phyloP scores from a whole-genome alignment of 30 jellyfish, hydroid and myxozoan species.

The Aurelia aurita region DNA sequence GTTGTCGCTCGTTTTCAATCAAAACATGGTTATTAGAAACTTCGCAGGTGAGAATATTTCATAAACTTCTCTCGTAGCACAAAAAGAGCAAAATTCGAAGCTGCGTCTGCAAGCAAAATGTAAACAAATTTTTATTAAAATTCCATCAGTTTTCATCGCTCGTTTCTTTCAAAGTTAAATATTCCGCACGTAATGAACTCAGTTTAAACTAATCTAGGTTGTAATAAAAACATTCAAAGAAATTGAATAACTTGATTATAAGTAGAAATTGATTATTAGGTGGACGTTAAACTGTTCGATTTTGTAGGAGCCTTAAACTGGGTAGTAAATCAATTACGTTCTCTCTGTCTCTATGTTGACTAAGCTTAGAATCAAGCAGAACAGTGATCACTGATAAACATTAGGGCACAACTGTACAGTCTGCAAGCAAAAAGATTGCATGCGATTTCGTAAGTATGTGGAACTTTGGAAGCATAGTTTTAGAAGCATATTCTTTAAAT shows the following conservation, averaged over 20 bases:
- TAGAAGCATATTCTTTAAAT: too few relatives aligned
- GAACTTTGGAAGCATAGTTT: too few relatives aligned
- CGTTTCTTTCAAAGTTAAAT: background rate
- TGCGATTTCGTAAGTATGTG: too few relatives aligned
- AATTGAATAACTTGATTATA: background rate
- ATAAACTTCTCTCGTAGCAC: background rate
- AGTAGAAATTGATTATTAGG: background rate
- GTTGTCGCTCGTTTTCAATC: constrained; percentile 1
- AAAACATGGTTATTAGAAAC: background rate
- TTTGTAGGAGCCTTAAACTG: background rate
- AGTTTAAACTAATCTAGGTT: background rate
- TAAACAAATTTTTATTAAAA: background rate
- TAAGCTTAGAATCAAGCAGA: background rate
- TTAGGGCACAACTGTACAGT: too few relatives aligned
- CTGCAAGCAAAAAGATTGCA: too few relatives aligned
- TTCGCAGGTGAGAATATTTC: background rate
- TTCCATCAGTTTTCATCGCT: background rate
- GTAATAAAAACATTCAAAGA: background rate
- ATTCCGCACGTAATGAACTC: background rate
- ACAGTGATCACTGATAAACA: too few relatives aligned
- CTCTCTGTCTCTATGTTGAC: background rate
- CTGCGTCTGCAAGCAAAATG: background rate
- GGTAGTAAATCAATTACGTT: background rate
- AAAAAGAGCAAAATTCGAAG: constrained; percentile 1
- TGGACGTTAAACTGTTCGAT: background rate